Evolutionary conservation across 2,797 vertebrate genomes (phyloP).

Genomic region (Sebastes hopkinsi): DNA sequence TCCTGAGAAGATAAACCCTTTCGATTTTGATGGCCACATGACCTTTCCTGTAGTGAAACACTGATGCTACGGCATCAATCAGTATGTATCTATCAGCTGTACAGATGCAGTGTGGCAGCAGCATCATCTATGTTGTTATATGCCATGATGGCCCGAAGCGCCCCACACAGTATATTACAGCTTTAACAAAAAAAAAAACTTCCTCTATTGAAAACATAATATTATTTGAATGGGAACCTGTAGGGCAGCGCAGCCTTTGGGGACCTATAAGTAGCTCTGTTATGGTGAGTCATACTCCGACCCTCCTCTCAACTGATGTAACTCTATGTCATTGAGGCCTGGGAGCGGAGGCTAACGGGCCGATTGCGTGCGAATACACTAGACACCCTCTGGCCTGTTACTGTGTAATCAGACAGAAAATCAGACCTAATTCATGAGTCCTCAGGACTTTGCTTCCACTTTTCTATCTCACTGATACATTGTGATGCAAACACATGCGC

Average conservation of each 20-base stretch:
- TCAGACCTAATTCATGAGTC: slow-evolving; percentile 53
- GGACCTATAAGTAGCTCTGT: slow-evolving; percentile 2
- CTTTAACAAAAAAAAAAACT: neutral
- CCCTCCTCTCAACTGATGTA: slow-evolving; percentile 9
- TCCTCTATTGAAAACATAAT: neutral
- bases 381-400: slow-evolving; percentile 47
- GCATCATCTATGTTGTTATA: neutral
- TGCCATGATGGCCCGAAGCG: neutral
- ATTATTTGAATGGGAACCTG: neutral
- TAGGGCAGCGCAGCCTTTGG: neutral
- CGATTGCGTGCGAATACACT: slow-evolving; percentile 37
- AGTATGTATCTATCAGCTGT: neutral
- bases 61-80: neutral
- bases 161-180: neutral
- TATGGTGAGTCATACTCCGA: slow-evolving; percentile 29
- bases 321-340: slow-evolving; percentile 21
- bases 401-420: slow-evolving; percentile 72
- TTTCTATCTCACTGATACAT: slow-evolving; percentile 4
- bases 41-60: neutral
- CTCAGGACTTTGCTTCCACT: slow-evolving; percentile 26
- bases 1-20: neutral
- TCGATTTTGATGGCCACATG: neutral
- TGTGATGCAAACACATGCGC: slow-evolving; percentile 17
- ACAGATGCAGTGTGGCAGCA: neutral
- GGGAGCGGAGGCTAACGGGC: neutral